Base-by-base conservation (phyloP, 2,888 invertebrate species). In the Drosophila hamatofila region DNA sequence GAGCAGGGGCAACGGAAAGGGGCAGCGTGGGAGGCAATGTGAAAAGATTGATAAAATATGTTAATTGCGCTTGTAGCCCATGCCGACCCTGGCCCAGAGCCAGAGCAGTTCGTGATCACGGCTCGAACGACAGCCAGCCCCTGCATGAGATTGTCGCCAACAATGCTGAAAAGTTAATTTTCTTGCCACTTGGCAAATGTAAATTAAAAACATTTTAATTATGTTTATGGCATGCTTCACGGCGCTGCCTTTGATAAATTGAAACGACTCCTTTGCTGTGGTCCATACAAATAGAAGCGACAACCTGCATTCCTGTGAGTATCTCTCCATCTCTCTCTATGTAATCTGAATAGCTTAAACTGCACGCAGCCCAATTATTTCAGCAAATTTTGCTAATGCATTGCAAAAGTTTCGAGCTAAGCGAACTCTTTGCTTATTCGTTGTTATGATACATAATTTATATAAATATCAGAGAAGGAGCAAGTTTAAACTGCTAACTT, bases 151-250 rank as follows among this genome's bases (percentile, higher is more conserved):
- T 77, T 86, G 84, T 82, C 83, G 63, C 80, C 76, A 72, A 83
- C 84, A 84, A 84, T 81, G 81, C 75, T 83, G 81, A 87, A 86
- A 85, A 86, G 83, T 87, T 87, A 84, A 87, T 87, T 85, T 87
- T 80, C 83, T 81, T 78, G 75, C 61, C 70, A 80, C 67, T 72
- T 69, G 68, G 61, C 63, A 62, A 60, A 66, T 73, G 73, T 76
- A 72, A 85, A 85, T 84, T 85, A 75, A 76, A 80, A 80, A 80
- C 81, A 72, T 78, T 84, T 86, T 84, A 86, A 86, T 86, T 86
- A 81, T 86, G 83, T 85, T 87, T 88, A 87, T 80, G 75, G 80
- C 65, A 51, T 75, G 62, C 67, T 72, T 59, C 49, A 25, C 55
- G 44, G 18, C 67, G 37, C 57, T 27, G 41, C 27, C 30, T 55